Base-by-base conservation (phyloP, 2,888 invertebrate genomes). In the Pomacea canaliculata region DNA sequence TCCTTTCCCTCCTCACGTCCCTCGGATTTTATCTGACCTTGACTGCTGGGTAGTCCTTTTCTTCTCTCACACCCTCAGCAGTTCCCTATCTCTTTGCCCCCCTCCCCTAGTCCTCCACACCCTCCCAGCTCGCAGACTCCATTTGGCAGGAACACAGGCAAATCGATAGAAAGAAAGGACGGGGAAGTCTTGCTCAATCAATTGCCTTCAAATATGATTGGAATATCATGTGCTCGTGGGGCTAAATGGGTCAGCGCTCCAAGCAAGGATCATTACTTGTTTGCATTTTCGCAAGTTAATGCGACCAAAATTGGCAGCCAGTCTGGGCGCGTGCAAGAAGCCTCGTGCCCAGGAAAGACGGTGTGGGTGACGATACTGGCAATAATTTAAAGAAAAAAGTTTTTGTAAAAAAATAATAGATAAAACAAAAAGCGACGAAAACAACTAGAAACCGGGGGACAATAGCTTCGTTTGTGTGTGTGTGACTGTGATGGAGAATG, bases 181-280 rank as follows among this genome's bases (percentile, higher is more conserved):
- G 71, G 68, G 51, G 60, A 46, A 63, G 65, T 71, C 68, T 69
- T 74, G 71, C 70, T 72, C 70, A 79, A 79, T 79, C 79, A 76
- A 71, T 79, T 56, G 76, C 71, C 71, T 68, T 76, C 73, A 66
- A 68, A 73, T 77, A 79, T 79, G 76, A 77, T 79, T 70, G 76
- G 76, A 73, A 71, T 79, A 79, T 79, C 79, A 79, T 77, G 76
- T 76, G 79, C 68, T 76, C 60, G 74, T 60, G 63, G 69, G 74
- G 73, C 71, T 70, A 79, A 74, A 77, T 79, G 76, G 76, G 76
- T 76, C 76, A 79, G 71, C 73, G 67, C 60, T 66, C 8, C 49
- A 49, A 73, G 66, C 70, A 27, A 48, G 63, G 70, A 73, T 76
- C 78, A 76, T 73, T 71, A 72, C 73, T 70, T 76, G 70, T 75